Conservation (phyloP, 2,113 vertebrate genomes). For the Australoheros scitulus region DNA sequence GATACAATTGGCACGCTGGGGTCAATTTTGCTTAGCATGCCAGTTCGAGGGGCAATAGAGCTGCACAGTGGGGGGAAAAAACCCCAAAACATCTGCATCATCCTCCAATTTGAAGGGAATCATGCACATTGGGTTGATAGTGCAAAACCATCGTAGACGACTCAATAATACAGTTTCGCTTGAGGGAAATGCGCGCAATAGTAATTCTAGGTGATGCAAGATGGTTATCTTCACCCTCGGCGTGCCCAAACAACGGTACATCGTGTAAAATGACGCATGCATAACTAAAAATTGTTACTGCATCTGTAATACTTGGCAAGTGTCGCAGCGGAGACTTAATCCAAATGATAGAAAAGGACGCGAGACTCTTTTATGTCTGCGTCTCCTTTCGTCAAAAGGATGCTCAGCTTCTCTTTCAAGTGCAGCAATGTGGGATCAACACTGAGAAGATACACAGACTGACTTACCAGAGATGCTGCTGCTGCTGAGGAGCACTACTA, state of each 20-base stretch:
- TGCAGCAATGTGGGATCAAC: constrained; percentile 39
- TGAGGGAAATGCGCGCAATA: constrained; percentile 15
- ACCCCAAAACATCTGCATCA: constrained; percentile 3
- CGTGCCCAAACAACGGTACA: constrained; percentile 29
- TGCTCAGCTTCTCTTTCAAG: constrained; percentile 44
- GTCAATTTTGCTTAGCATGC: constrained; percentile 21
- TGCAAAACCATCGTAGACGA: not conserved
- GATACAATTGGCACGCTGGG: not conserved
- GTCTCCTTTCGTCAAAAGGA: constrained; percentile 57
- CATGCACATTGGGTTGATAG: not conserved
- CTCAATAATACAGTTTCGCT: not conserved
- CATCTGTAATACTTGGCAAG: not conserved
- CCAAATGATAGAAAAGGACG: constrained; percentile 25
- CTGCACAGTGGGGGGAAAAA: constrained; percentile 4
- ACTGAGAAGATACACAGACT: not conserved
- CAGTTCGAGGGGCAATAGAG: not conserved
- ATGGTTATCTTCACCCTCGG: constrained; percentile 38
- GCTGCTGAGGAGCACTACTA: constrained; percentile 32
- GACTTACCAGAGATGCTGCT: constrained; percentile 69
- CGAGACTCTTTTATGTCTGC: constrained; percentile 47
- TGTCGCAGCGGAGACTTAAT: not conserved
- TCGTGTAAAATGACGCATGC: constrained; percentile 61
- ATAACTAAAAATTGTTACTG: constrained; percentile 16
- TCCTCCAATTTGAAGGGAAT: not conserved
- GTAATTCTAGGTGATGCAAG: constrained; percentile 49